Conservation (phyloP, 2,888 invertebrate species). For the Zonitis immaculata region DNA sequence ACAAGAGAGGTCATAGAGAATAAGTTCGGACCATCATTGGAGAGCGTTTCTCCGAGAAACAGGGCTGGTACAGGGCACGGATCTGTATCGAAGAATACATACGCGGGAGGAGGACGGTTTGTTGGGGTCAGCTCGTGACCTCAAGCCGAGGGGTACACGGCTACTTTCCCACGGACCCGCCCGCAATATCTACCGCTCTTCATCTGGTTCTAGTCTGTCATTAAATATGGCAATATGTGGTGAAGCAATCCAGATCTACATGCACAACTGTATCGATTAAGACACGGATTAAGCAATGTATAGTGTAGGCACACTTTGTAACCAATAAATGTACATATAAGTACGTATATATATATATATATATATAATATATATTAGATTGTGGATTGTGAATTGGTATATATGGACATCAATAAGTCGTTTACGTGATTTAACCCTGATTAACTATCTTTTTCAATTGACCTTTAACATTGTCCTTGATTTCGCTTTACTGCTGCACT, state of each 20-base stretch:
- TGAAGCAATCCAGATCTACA: slow-evolving; percentile 42
- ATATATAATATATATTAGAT: not conserved
- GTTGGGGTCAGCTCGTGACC: slow-evolving; percentile 50
- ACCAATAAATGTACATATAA: not conserved
- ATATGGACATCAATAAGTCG: not conserved
- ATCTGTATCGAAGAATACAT: slow-evolving; percentile 45
- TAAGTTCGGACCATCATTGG: slow-evolving; percentile 35
- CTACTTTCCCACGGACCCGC: slow-evolving; percentile 52
- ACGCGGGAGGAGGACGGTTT: slow-evolving; percentile 32
- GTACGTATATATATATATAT: not conserved
- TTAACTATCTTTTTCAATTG: not conserved
- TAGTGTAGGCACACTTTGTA: slow-evolving; percentile 19
- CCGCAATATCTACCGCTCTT: slow-evolving; percentile 51
- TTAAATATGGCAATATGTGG: slow-evolving; percentile 51
- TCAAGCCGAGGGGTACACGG: slow-evolving; percentile 51
- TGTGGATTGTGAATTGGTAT: no score
- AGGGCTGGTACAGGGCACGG: slow-evolving; percentile 43
- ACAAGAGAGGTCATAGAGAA: slow-evolving; percentile 35
- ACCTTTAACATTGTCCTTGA: not conserved
- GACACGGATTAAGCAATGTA: slow-evolving; percentile 34
- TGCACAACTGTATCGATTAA: slow-evolving; percentile 44
- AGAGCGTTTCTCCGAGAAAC: slow-evolving; percentile 22
- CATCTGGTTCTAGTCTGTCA: slow-evolving; percentile 50
- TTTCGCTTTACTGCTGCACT: no score
- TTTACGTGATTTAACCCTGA: not conserved